Evolutionary conservation across 2,113 vertebrate species (phyloP), one percentile per base, ranked within the genome.

Genomic region (Grammomys surdaster): DNA sequence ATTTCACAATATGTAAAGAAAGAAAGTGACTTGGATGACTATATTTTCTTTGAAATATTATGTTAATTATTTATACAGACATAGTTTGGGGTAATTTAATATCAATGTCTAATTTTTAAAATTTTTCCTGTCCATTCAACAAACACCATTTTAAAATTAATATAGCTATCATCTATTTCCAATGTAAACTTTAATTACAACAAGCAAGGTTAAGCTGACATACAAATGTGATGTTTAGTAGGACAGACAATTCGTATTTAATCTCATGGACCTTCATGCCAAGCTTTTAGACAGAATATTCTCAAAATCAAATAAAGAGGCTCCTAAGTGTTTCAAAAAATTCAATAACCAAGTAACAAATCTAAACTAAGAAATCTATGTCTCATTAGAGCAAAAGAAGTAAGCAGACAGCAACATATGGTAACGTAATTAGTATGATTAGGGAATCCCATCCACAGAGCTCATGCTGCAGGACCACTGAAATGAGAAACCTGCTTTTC

Each of bases 341-440:
- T 97, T 96, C 96, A 98, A 97, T 97, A 97, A 97, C 97, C 95
- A 97, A 98, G 94, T 98, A 97, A 98, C 96, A 98, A 96, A 97
- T 98, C 98, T 97, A 96, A 97, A 98, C 97, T 95, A 97, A 96
- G 94, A 97, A 97, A 94, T 97, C 95, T 97, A 56, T 97, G 94
- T 98, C 93, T 96, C 97, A 97, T 98, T 98, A 98, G 96, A 96
- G 95, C 85, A 97, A 95, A 98, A 98, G 90, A 98, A 96, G 95
- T 98, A 98, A 97, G 97, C 98, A 96, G 97, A 98, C 89, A 97
- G 95, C 94, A 98, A 97, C 98, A 98, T 98, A 98, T 98, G 98
- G 98, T 96, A 96, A 97, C 91, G 91, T 98, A 98, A 98, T 98
- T 98, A 98, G 92, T 97, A 82, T 94, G 94, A 97, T 98, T 97